Base-by-base conservation (phyloP, 2,888 invertebrate genomes). In the Drosophila recens region DNA sequence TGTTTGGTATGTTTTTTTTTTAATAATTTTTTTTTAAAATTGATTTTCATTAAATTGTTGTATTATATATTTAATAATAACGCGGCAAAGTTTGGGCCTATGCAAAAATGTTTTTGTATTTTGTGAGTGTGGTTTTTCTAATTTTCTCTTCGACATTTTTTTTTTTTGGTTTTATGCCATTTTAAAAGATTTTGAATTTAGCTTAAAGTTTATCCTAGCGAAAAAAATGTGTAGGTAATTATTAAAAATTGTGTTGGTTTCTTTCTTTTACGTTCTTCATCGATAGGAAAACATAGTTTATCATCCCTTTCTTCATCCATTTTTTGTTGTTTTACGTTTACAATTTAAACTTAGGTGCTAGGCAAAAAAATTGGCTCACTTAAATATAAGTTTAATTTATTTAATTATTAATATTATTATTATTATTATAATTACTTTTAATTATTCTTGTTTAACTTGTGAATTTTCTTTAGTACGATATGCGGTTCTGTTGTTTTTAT, bases 291-390 rank as follows among this genome's bases (percentile, higher is more conserved):
- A 88, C 85, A 86, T 72, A 76, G 57, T 72, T 71, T 58, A 59
- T 52, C 46, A 72, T 63, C n/a, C 11, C 13, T 20, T 8, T 36
- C 36, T 27, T 36, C 15, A 15, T 36, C 15, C 27, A 34, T 1
- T 34, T 56, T 10, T 10, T 9, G 9, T n/a, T 13, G 49, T 67
- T 64, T 61, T 80, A 74, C 36, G 68, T 67, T 79, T 85, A 85
- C 45, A 73, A 61, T 78, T 81, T 82, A 56, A 84, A 79, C 86
- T 86, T 86, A 86, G 34, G 65, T 43, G 53, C 81, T 87, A 86
- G 66, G 63, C 80, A 86, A 86, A 86, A 82, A 88, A 84, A 75
- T 88, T 88, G 83, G 81, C 82, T 86, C 63, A 56, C 80, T 89
- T 83, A 82, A 15, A 53, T 52, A 13, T 75, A 38, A 23, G 54